phyloP scores from a whole-genome alignment of 2,113 vertebrate genomes.

The Cygnus atratus region DNA sequence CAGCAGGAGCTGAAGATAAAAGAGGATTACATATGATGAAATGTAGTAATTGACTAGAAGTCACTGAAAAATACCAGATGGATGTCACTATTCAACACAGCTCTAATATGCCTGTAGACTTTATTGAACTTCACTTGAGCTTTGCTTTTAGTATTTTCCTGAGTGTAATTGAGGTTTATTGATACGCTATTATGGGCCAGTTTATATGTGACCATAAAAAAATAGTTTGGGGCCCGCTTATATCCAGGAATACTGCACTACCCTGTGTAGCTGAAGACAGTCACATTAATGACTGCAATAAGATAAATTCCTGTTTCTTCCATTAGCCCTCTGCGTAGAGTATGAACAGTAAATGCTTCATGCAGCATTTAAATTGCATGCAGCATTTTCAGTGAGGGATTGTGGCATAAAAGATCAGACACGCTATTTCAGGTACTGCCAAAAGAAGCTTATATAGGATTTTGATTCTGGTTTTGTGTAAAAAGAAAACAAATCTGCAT shows the following conservation, averaged over 20 bases:
- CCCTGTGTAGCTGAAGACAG: conserved; percentile 46
- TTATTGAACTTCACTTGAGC: conserved; percentile 76
- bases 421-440: conserved; percentile 65
- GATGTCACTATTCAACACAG: conserved; percentile 70
- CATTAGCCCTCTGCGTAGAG: conserved; percentile 40
- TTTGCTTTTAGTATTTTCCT: conserved; percentile 76
- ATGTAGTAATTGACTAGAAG: conserved; percentile 80
- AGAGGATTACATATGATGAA: conserved; percentile 77
- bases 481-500: conserved; percentile 75
- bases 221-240: conserved; percentile 54
- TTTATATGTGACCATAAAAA: conserved; percentile 77
- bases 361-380: conserved; percentile 67
- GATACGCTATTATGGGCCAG: conserved; percentile 70
- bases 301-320: conserved; percentile 70
- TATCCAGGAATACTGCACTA: conserved; percentile 48
- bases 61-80: conserved; percentile 80
- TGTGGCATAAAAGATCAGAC: conserved; percentile 69
- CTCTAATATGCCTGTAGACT: conserved; percentile 66
- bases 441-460: conserved; percentile 70
- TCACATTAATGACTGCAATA: conserved; percentile 62
- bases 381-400: conserved; percentile 58
- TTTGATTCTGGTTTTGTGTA: conserved; percentile 63
- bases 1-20: conserved; percentile 81
- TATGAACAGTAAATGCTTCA: conserved; percentile 62
- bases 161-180: conserved; percentile 80